Base-by-base conservation (phyloP, 2,888 invertebrate species). In the Dyspetes luteomarginatus region DNA sequence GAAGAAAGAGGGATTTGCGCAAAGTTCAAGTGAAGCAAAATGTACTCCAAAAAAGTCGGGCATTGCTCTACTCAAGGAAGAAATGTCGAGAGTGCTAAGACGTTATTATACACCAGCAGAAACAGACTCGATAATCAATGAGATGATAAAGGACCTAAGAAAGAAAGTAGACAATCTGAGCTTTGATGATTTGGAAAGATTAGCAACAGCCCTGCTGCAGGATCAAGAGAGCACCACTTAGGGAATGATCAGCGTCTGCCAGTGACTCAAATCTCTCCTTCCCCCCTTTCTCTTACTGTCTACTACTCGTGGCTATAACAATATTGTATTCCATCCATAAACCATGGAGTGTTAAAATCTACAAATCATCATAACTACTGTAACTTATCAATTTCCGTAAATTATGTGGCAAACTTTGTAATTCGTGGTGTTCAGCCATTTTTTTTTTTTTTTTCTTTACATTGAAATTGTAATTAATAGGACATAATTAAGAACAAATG, bases 41-140 rank as follows among this genome's bases (percentile, higher is more conserved):
- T 67, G 85, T 24, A 24, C 82, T 0, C 60, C 83, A 0, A 77
- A 78, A 2, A 87, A 85, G 60, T 77, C 82, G 0, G 89, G 92
- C 52, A 83, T 87, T 9, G 83, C 95, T 69, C 92, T 94, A 0
- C 91, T 97, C 0, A 93, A 93, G 79, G 94, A 94, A 58, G 94
- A 93, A 17, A 92, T 95, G 36, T 90, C 93, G 0, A 94, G 94
- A 88, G 93, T 94, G 85, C 93, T 95, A 85, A 93, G 94, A 91
- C 95, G 93, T 86, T 94, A 94, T 86, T 94, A 94, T 86, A 92
- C 94, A 22, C 95, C 96, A 73, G 92, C 93, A 5, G 95, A 96
- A 85, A 94, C 96, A 0, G 94, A 94, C 75, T 92, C 92, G 83
- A 94, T 95, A 85, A 93, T 94, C 22, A 94, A 93, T 67, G 93